Conservation (phyloP, 2,888 invertebrate species). For the Branchipolynoe longqiensis region DNA sequence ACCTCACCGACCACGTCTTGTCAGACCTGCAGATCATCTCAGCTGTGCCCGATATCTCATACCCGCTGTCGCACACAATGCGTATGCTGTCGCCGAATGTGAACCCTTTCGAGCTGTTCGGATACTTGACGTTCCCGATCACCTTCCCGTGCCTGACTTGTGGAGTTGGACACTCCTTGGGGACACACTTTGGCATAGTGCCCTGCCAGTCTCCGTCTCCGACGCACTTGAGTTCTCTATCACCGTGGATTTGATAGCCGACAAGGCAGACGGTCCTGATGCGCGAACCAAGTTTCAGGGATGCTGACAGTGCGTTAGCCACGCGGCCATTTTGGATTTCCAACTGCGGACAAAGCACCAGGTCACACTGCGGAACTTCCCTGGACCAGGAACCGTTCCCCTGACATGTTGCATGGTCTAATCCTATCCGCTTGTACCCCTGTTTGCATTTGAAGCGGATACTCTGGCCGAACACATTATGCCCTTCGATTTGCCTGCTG, state of each 20-base stretch:
- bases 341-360: constrained; percentile 43
- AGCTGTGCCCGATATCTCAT: constrained; percentile 59
- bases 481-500: not conserved
- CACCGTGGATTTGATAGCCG: constrained; percentile 76
- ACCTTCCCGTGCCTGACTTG: constrained; percentile 61
- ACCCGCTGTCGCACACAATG: constrained; percentile 65
- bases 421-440: constrained; percentile 60
- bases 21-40: constrained; percentile 65
- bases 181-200: constrained; percentile 73
- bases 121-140: not conserved
- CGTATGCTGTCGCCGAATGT: constrained; percentile 63
- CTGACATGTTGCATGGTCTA: constrained; percentile 41
- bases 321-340: constrained; percentile 50
- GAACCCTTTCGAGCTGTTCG: constrained; percentile 30
- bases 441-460: constrained; percentile 58
- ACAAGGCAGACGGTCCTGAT: constrained; percentile 57
- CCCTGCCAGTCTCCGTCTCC: constrained; percentile 76
- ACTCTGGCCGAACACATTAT: constrained; percentile 50
- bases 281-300: constrained; percentile 51
- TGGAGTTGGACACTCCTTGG: constrained; percentile 63
- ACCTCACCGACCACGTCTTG: constrained; percentile 63
- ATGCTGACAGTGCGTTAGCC: constrained; percentile 47
- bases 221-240: constrained; percentile 71
- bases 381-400: constrained; percentile 61
- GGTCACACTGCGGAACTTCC: constrained; percentile 29